phyloP scores from a whole-genome alignment of 2,888 invertebrate genomes.

The Eumacrocentrus americanus region DNA sequence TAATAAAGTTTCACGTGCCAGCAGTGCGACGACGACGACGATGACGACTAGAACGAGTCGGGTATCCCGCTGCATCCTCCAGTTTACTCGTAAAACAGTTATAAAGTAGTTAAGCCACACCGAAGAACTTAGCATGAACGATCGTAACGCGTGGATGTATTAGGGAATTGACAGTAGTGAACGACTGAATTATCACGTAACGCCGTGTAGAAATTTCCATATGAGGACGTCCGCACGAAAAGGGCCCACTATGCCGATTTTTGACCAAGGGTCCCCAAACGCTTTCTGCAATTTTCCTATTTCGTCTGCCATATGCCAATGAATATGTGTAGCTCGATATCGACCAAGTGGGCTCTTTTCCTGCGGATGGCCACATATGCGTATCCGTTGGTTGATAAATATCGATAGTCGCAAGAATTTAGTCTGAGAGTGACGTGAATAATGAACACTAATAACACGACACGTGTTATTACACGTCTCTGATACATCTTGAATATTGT shows the following conservation, averaged over 20 bases:
- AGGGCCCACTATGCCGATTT: no score
- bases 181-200: neutral
- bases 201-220: neutral
- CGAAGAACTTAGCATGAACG: slow-evolving; percentile 30
- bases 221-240: no score
- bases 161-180: slow-evolving; percentile 27
- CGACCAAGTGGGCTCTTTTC: no score
- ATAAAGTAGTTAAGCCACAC: slow-evolving; percentile 35
- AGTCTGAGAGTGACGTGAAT: neutral
- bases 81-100: slow-evolving; percentile 41
- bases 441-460: neutral
- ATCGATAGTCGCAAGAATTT: neutral
- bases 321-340: no score
- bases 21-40: neutral
- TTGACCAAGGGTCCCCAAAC: no score
- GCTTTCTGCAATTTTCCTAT: no score
- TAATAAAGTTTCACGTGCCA: slow-evolving; percentile 19
- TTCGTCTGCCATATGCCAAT: no score
- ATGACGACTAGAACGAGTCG: neutral
- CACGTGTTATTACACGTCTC: neutral
- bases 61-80: slow-evolving; percentile 7
- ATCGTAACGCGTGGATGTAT: slow-evolving; percentile 30
- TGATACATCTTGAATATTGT: neutral
- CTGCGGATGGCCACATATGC: no score
- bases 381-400: no score